These are phyloP conservation scores for human DNA, from an alignment of 2,113 vertebrate species.

Conservation along the genomic window GRCh38 chr2:97883501-97884000, in stretches of 20 bases:
- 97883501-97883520: not conserved
- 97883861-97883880: not conserved
- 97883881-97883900: not conserved
- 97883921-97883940: not conserved
- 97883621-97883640: not conserved
- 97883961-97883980: not conserved
- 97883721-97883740: not conserved
- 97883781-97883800: not conserved
- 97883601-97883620: not conserved
- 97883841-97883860: not conserved
- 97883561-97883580: constrained; percentile 21
- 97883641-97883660: not conserved
- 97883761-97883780: constrained; percentile 27
- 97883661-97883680: constrained; percentile 3
- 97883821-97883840: not conserved
- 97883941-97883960: not conserved
- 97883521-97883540: not conserved
- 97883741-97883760: not conserved
- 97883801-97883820: not conserved
- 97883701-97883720: constrained; percentile 12
- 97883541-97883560: not conserved
- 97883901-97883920: not conserved
- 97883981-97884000: not conserved
- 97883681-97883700: not conserved
- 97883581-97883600: not conserved